Evolutionary conservation across 2,113 vertebrate genomes (phyloP).

Genomic region (Hyperoodon ampullatus): DNA sequence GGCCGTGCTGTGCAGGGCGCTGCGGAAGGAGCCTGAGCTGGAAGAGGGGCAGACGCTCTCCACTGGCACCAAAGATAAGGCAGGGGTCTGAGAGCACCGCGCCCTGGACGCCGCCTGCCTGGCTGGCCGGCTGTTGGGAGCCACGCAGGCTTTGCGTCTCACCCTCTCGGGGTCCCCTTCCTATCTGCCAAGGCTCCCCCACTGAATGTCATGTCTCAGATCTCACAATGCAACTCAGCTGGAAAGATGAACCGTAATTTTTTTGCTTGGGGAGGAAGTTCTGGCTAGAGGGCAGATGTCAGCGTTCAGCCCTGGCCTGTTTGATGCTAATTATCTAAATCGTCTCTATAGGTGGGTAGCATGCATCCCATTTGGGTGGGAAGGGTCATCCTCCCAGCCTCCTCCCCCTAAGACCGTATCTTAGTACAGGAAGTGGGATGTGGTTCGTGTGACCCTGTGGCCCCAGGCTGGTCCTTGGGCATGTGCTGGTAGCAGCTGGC

Average conservation of each 20-base stretch:
- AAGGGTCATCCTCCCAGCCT: not conserved
- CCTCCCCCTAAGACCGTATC: not conserved
- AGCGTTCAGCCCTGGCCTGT: not conserved
- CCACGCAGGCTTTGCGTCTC: not conserved
- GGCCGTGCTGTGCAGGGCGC: not conserved
- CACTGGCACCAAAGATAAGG: not conserved
- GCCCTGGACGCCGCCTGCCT: not conserved
- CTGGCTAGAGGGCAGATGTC: no score
- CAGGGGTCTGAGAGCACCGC: not conserved
- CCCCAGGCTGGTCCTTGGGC: not conserved
- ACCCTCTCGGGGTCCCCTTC: not conserved
- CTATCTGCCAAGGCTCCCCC: not conserved
- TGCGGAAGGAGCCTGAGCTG: not conserved
- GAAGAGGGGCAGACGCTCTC: not conserved
- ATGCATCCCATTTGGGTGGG: fast-evolving
- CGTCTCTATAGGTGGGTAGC: not conserved
- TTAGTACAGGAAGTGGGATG: not conserved
- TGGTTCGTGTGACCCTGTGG: fast-evolving
- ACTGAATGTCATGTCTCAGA: not conserved
- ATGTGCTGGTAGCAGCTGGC: not conserved
- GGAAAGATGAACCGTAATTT: not conserved
- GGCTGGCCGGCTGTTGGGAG: not conserved
- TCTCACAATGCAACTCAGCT: not conserved
- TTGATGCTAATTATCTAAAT: not conserved
- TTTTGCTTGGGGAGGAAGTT: not conserved